Conservation (phyloP, 2,797 vertebrate genomes). For the Denticeps clupeoides region DNA sequence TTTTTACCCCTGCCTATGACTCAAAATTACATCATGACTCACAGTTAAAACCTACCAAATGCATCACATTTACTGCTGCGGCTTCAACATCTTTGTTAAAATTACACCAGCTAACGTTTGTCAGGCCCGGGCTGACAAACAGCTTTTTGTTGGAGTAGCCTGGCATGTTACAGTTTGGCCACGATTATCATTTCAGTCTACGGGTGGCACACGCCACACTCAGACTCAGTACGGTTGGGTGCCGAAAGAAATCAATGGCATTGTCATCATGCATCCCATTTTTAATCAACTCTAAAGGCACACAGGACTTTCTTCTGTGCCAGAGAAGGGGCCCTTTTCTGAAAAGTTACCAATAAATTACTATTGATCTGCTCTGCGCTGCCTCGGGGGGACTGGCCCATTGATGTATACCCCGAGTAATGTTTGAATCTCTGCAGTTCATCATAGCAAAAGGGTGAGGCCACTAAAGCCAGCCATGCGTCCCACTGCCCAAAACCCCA, state of each 20-base stretch:
- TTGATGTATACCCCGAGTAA: conserved; percentile 47
- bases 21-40: conserved; percentile 1
- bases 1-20: not conserved
- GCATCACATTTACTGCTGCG: not conserved
- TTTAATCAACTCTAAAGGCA: conserved; percentile 62
- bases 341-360: conserved; percentile 54
- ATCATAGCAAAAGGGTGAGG: conserved; percentile 31
- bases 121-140: no score
- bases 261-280: conserved; percentile 49
- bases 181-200: no score
- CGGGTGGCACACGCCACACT: conserved; percentile 23
- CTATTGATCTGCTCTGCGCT: conserved; percentile 47
- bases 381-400: conserved; percentile 28
- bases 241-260: conserved; percentile 38
- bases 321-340: conserved; percentile 14
- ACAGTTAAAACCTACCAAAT: not conserved
- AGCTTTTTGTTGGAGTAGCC: no score
- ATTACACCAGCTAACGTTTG: conserved; percentile 15
- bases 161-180: no score
- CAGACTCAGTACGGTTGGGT: conserved; percentile 36
- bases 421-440: conserved; percentile 44
- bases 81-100: conserved; percentile 2
- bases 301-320: conserved; percentile 19
- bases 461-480: not conserved
- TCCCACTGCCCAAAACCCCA: not conserved